phyloP scores from a whole-genome alignment of 2,888 invertebrate species.

The Dugesia japonica region DNA sequence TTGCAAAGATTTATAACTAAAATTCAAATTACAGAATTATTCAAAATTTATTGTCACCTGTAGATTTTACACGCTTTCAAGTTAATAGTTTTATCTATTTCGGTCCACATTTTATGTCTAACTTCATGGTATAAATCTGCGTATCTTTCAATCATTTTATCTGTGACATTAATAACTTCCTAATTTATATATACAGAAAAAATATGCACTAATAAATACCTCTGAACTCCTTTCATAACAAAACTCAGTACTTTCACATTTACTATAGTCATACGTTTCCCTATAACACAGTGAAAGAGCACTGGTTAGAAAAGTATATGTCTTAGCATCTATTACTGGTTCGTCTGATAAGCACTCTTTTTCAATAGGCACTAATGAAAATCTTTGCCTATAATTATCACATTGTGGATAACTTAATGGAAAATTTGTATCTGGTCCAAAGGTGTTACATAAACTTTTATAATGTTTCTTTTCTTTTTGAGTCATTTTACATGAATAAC shows the following conservation, averaged over 20 bases:
- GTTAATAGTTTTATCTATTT: neutral
- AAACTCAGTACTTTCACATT: neutral
- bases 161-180: neutral
- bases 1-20: neutral
- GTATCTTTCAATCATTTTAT: neutral
- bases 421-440: neutral
- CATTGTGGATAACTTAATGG: neutral
- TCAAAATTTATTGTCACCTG: neutral
- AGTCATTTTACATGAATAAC: conserved; percentile 12
- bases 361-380: neutral
- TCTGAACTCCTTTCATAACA: neutral
- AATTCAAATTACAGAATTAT: too few species aligned
- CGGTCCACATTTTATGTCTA: neutral
- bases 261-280: neutral
- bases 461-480: conserved; percentile 1
- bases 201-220: neutral
- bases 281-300: neutral
- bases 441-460: neutral
- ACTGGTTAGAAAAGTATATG: neutral
- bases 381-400: neutral
- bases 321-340: neutral
- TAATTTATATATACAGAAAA: neutral
- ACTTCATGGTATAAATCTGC: neutral
- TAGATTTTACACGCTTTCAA: neutral
- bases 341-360: neutral